Percentiles rank a stretch among this genome's conserved stretches.
These are phyloP conservation scores for Anhinga anhinga DNA, from an alignment of 2,113 vertebrate genomes.

Conservation along the genomic window DNA sequence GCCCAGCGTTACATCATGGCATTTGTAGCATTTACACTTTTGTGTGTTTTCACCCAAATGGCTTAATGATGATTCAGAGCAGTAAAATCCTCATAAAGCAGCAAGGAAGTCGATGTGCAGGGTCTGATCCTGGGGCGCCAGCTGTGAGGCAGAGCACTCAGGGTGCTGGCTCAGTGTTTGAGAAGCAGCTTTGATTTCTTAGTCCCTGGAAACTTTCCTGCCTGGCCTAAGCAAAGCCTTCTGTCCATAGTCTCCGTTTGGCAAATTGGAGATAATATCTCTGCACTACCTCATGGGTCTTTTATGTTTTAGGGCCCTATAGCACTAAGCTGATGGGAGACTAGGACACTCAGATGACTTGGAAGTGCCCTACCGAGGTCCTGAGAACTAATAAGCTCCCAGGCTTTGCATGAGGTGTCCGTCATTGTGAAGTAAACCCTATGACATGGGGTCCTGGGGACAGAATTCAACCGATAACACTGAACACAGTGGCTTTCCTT, in stretches of 20 bases:
- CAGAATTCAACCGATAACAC: background rate
- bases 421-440: background rate
- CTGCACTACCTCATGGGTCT: background rate
- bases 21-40: background rate
- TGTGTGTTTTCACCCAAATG: background rate
- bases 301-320: background rate
- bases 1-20: background rate
- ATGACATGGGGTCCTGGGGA: background rate
- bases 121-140: background rate
- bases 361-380: background rate
- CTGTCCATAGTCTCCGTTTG: background rate
- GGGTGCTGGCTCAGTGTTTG: background rate
- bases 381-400: background rate
- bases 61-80: background rate
- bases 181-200: background rate
- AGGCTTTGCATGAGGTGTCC: background rate
- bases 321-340: background rate
- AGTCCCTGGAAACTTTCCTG: background rate
- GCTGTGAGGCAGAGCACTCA: background rate
- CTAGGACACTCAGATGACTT: background rate
- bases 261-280: background rate
- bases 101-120: background rate
- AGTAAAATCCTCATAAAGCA: background rate
- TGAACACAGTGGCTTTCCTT: background rate
- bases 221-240: background rate